Base-by-base conservation (phyloP, 2,888 invertebrate species). In the Cepaea hortensis region DNA sequence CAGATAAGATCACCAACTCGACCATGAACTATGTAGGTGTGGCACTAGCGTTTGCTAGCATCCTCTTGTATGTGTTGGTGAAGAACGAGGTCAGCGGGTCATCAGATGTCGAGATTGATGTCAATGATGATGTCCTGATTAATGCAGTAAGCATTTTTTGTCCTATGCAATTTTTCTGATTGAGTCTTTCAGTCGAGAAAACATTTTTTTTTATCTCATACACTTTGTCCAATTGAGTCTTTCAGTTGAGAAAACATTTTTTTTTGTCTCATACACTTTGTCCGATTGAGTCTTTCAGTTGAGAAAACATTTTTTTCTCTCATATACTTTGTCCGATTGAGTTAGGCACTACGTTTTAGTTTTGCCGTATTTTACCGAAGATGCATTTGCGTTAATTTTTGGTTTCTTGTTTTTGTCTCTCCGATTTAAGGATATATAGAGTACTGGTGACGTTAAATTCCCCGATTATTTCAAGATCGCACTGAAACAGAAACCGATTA, bases 1-100 rank as follows among this genome's bases (percentile, higher is more conserved):
- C 91, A 46, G 91, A 94, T 87, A 87, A 90, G 6, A 94, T 94
- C 13, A 81, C 89, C 46, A 91, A 93, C 85, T 70, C 81, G 6
- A 77, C 87, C 1, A 87, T 94, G 81, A 94, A 94, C 89, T 93
- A 94, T 89, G 84, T 91, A 35, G 94, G 94, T 35, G 93, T 94
- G 6, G 89, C 84, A 20, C 84, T 94, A 4, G 92, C 93, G 65
- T 89, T 93, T 15, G 68, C 20, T 89, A 94, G 93, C 90, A 92
- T 93, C 20, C 84, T 93, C 5, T 89, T 94, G 72, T 94, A 93
- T 89, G 85, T 93, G 20, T 90, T 92, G 90, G 92, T 93, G 61
- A 93, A 92, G 85, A 91, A 90, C 87, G 91, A 92, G 23, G 85
- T 92, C 46, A 90, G 88, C 61, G 87, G 88, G 20, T 84, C 88